phyloP scores from a whole-genome alignment of 2,113 vertebrate genomes.

The Phocoena sinus region DNA sequence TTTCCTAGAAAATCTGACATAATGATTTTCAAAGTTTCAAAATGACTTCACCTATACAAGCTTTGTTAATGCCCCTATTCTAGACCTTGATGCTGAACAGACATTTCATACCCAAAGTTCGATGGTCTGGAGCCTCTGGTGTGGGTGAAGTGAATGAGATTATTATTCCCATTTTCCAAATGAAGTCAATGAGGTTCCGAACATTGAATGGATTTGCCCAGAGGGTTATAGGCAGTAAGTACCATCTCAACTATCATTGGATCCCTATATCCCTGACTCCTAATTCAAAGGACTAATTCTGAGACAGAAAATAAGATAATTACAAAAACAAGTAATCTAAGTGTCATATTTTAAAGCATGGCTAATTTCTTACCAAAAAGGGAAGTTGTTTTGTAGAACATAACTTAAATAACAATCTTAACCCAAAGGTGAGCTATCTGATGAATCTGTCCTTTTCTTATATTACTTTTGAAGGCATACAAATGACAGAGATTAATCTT shows the following conservation, averaged over 20 bases:
- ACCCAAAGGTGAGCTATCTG: conserved; percentile 59
- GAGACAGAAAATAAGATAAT: not conserved
- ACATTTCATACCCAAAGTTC: not conserved
- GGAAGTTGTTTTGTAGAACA: conserved; percentile 25
- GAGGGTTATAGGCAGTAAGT: not conserved
- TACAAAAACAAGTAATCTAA: conserved; percentile 35
- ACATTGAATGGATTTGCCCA: not conserved
- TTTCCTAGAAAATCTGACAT: not conserved
- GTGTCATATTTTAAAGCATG: conserved; percentile 42
- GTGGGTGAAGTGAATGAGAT: not conserved
- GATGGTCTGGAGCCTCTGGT: not conserved
- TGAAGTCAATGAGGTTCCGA: not conserved
- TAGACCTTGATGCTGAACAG: not conserved
- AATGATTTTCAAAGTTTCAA: not conserved
- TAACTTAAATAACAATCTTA: conserved; percentile 69
- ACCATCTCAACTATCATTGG: not conserved
- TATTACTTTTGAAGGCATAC: conserved; percentile 66
- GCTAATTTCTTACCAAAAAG: conserved; percentile 42
- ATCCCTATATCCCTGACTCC: not conserved
- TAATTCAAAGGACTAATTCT: not conserved
- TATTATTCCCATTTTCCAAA: not conserved
- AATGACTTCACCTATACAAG: not conserved
- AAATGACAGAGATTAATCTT: conserved; percentile 71
- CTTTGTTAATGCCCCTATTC: not conserved
- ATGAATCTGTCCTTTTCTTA: conserved; percentile 60